Base-by-base conservation (phyloP, 1,140 invertebrate genomes). In the Drosophila nikananu region DNA sequence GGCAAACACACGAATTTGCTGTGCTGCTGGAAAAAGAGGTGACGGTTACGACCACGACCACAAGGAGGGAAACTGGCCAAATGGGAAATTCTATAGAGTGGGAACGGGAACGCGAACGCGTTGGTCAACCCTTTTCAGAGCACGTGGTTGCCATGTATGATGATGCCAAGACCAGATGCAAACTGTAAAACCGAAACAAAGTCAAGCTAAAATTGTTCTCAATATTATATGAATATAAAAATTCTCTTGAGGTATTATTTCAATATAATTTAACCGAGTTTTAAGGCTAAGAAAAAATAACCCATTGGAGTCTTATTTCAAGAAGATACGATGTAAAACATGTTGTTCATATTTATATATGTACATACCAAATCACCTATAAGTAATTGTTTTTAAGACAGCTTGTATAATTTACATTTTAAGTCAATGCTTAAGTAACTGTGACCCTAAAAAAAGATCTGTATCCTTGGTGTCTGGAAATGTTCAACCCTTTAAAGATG, bases 401-500 rank as follows among this genome's bases (percentile, higher is more conserved):
- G 5, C 25, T 27, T 27, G 5, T 27, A 27, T 27, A 27, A 27
- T 27, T 27, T 27, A 4, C 25, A 6, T 27, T 27, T 27, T 0
- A 27, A 27, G 6, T 27, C 25, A 27, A 27, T 27, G 5, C 6
- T 27, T 27, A 65, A 30, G 30, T 65, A 65, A 30, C 37, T 65
- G 17, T 52, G 13, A 42, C 5, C 46, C 17, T 44, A 65, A 23
- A 54, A 54, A 46, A 66, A 44, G 23, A 52, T 25, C 64, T 37
- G 48, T 46, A 54, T 32, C 30, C 30, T 67, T 54, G 54, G 39
- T 67, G 23, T 70, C 10, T 44, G n/a, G 46, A 23, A 54, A 52
- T 41, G 52, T 35, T 67, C 67, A 70, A 70, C 67, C 67, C 67
- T 55, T 67, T 63, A 54, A 67, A 66, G 49, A 39, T 70, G 67